Evolutionary conservation across 2,113 vertebrate species (phyloP), one percentile per base, ranked within the genome.

Genomic region (Ictalurus punctatus): DNA sequence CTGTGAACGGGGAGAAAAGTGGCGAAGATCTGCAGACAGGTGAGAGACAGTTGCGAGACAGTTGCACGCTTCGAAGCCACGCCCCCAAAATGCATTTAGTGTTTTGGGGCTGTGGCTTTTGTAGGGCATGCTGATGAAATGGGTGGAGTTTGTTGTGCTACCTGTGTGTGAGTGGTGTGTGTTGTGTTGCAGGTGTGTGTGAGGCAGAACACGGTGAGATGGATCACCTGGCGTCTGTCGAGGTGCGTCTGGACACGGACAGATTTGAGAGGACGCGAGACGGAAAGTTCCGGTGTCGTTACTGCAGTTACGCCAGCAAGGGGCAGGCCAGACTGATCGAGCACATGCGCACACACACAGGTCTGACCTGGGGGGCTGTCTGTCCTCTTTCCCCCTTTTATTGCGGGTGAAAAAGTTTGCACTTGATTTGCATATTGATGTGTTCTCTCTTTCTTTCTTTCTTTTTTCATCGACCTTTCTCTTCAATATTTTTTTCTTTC

Each of bases 301-400:
- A 99, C 93, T 99, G 98, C 94, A 99, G 96, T 94, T 99, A 99
- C 6, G 98, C 98, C 93, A 99, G 98, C 94, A 97, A 98, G 93
- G 98, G 98, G 83, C 99, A 97, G 1, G 98, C 98, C 0, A 96
- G 98, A 90, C 97, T 99, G 61, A 98, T 99, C 37, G 98, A 99
- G 63, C 98, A 99, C 58, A 99, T 99, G 91, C 96, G 98, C 83
- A 99, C 99, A 80, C 98, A 99, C 92, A 99, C 98, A 95, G 98
- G 98, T 98, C 13, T 8, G 74, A 44, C 25, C 25, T 17, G 4
- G 10, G 27, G 56, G 21, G 27, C 6, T 44, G 37, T 48, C 12
- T 48, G 7, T 48, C 44, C 4, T n/a, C 0, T 16, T 37, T 23
- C 27, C 7, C 19, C 0, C 23, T 16, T 52, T 52, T n/a, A 16